Conservation (phyloP, 2,113 vertebrate species). For the Lepus europaeus region DNA sequence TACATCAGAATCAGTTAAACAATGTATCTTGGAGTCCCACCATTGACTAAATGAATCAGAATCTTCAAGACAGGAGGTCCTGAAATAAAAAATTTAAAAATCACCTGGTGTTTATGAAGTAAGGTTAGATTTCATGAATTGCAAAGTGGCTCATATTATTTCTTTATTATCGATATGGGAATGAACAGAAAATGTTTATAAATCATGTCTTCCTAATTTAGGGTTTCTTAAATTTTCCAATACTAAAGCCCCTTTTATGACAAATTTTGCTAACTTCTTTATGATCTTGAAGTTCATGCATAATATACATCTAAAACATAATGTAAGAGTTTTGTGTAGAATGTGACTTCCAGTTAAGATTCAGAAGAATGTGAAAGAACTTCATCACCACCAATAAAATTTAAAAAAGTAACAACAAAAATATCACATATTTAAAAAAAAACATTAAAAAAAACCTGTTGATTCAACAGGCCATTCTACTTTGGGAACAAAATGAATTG, state of each 20-base stretch:
- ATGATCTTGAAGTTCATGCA: not conserved
- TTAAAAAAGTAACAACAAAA: not conserved
- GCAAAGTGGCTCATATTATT: not conserved
- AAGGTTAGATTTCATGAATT: not conserved
- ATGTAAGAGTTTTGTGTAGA: not conserved
- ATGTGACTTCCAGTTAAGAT: not conserved
- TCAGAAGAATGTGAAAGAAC: not conserved
- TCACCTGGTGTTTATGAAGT: not conserved
- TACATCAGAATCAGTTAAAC: not conserved
- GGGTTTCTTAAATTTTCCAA: not conserved
- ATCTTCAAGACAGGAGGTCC: not conserved
- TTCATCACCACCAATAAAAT: not conserved
- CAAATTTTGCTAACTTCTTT: not conserved
- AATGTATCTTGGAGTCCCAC: not conserved
- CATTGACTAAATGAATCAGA: not conserved
- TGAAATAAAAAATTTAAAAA: not conserved
- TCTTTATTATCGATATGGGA: not conserved
- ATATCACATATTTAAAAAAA: not conserved
- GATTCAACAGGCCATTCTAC: too few species aligned
- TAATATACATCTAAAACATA: not conserved
- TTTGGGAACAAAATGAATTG: too few species aligned
- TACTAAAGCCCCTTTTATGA: not conserved
- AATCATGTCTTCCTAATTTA: not conserved
- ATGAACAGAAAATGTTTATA: not conserved
- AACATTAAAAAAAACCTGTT: not conserved